phyloP scores from a whole-genome alignment of 2,888 invertebrate genomes.

The Thereva unica region DNA sequence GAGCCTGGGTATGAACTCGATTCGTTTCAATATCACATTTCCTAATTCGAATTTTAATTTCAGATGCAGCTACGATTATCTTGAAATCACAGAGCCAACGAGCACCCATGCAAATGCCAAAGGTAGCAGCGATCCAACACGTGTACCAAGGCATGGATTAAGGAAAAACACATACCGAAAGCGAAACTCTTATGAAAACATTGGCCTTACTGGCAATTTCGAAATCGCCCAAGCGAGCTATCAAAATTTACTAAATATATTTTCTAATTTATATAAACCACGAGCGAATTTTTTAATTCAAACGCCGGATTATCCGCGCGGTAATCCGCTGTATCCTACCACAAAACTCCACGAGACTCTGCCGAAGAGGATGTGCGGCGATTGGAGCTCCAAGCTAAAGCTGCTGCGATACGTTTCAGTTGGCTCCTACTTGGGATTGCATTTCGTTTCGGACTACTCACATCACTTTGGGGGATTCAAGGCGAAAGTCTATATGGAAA shows the following conservation, averaged over 20 bases:
- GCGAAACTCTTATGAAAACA: constrained; percentile 47
- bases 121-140: not conserved
- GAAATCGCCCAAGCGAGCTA: constrained; percentile 50
- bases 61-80: constrained; percentile 80
- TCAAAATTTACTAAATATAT: constrained; percentile 49
- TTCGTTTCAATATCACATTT: not conserved
- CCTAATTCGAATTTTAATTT: constrained; percentile 41
- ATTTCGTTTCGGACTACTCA: constrained; percentile 77
- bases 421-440: constrained; percentile 66
- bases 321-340: constrained; percentile 47
- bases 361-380: constrained; percentile 70
- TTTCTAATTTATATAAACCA: constrained; percentile 49
- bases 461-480: constrained; percentile 76
- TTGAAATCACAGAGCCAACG: constrained; percentile 66
- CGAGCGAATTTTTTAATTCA: constrained; percentile 50
- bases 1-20: constrained; percentile 68
- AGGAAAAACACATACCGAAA: constrained; percentile 38
- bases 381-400: constrained; percentile 79
- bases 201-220: constrained; percentile 43
- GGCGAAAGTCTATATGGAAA: constrained; percentile 72
- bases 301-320: constrained; percentile 51
- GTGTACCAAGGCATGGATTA: constrained; percentile 6
- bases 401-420: constrained; percentile 69
- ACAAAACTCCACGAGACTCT: constrained; percentile 42
- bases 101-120: constrained; percentile 22